Conservation (phyloP, 1,140 invertebrate species). For the Steinernema feltiae region DNA sequence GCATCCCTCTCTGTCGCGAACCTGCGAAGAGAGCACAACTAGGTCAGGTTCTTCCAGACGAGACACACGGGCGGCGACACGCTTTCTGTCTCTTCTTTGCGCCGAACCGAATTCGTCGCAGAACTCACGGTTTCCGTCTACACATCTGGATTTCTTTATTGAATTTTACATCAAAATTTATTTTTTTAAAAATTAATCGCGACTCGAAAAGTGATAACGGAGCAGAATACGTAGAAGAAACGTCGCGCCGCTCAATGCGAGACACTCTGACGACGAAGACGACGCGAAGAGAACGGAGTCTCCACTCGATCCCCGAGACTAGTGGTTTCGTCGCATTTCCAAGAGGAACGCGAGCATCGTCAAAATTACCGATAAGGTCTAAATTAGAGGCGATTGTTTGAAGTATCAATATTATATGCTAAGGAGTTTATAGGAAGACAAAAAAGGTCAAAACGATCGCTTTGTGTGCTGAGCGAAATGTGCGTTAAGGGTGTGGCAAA, state of each 20-base stretch:
- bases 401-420: too few species aligned
- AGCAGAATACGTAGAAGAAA: background rate
- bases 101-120: background rate
- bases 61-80: background rate
- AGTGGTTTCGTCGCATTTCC: constrained; percentile 5
- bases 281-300: background rate
- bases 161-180: too few species aligned
- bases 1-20: background rate
- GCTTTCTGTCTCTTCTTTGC: background rate
- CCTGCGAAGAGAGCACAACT: background rate
- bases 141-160: background rate
- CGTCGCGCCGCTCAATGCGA: background rate
- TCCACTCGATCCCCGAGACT: background rate
- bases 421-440: too few species aligned
- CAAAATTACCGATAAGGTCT: background rate
- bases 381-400: too few species aligned
- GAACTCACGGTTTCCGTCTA: background rate
- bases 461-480: background rate
- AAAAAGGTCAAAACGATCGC: too few species aligned
- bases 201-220: too few species aligned
- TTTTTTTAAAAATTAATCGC: too few species aligned
- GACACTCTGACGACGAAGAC: background rate
- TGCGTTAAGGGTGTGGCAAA: background rate
- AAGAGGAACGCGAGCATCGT: constrained; percentile 11
- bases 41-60: background rate